These are phyloP conservation scores for Epirrhoe alternata DNA, from an alignment of 2,888 invertebrate species.

Conservation along the genomic window DNA sequence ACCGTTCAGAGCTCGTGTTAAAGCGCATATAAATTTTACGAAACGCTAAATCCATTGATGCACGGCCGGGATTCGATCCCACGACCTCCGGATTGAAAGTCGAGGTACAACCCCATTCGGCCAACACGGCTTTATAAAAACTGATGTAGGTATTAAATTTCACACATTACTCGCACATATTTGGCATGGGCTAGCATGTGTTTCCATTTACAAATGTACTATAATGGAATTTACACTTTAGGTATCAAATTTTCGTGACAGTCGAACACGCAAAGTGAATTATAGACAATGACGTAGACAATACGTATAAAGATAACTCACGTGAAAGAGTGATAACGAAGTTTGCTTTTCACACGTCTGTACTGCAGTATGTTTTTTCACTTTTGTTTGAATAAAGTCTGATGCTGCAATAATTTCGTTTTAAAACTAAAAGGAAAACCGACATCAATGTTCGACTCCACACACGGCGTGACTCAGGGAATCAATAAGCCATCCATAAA, in stretches of 20 bases:
- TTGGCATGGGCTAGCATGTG: background rate
- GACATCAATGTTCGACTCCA: too few species aligned
- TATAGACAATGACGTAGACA: slow-evolving; percentile 27
- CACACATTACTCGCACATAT: background rate
- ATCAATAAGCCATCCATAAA: too few species aligned
- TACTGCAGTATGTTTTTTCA: background rate
- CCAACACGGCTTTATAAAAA: too few species aligned
- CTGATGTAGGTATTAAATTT: background rate
- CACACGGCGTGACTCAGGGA: too few species aligned
- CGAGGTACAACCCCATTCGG: too few species aligned
- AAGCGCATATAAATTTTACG: too few species aligned
- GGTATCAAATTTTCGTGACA: slow-evolving; percentile 18
- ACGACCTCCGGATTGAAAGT: too few species aligned
- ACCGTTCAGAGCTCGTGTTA: too few species aligned
- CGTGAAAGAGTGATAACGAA: background rate
- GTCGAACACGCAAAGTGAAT: slow-evolving; percentile 15
- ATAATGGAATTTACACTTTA: slow-evolving; percentile 27
- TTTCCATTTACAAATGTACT: slow-evolving; percentile 27
- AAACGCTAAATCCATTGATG: too few species aligned
- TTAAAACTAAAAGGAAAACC: too few species aligned
- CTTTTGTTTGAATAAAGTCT: background rate
- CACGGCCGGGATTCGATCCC: too few species aligned
- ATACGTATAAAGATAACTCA: background rate
- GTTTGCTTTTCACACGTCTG: background rate
- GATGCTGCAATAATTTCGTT: too few species aligned